Conservation (phyloP, 2,888 invertebrate species). For the Entomobrya proxima region DNA sequence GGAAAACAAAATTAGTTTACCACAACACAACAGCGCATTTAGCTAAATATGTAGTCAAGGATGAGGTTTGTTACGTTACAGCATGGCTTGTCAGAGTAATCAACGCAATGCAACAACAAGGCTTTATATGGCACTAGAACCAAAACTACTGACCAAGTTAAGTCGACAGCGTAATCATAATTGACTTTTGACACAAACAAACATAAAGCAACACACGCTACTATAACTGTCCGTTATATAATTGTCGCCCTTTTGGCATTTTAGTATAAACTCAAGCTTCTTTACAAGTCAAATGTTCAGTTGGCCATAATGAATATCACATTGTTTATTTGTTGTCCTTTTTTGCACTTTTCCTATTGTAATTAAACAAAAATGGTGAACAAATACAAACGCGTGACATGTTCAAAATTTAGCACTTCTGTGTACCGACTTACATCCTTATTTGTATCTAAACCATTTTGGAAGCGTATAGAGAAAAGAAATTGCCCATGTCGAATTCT, state of each 20-base stretch:
- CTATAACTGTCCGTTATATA: too few species aligned
- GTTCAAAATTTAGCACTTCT: background rate
- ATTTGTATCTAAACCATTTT: background rate
- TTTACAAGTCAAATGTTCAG: too few species aligned
- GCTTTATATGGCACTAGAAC: background rate
- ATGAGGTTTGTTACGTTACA: background rate
- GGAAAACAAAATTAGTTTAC: background rate
- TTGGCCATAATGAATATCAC: too few species aligned
- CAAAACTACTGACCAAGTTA: conserved; percentile 1
- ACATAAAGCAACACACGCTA: too few species aligned
- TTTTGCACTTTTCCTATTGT: too few species aligned
- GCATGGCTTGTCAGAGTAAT: background rate
- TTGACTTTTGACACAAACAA: too few species aligned
- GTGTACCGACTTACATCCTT: background rate
- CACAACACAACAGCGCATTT: too few species aligned
- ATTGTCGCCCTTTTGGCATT: too few species aligned
- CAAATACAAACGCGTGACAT: background rate
- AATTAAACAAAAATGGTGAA: too few species aligned
- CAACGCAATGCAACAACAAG: background rate
- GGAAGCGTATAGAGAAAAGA: background rate
- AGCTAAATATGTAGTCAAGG: conserved; percentile 3
- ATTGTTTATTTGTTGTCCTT: too few species aligned
- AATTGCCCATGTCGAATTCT: conserved; percentile 37
- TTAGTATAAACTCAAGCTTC: too few species aligned
- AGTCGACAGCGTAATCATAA: too few species aligned